Conservation (phyloP, 2,888 invertebrate species). For the Rotaria magnacalcarata region DNA sequence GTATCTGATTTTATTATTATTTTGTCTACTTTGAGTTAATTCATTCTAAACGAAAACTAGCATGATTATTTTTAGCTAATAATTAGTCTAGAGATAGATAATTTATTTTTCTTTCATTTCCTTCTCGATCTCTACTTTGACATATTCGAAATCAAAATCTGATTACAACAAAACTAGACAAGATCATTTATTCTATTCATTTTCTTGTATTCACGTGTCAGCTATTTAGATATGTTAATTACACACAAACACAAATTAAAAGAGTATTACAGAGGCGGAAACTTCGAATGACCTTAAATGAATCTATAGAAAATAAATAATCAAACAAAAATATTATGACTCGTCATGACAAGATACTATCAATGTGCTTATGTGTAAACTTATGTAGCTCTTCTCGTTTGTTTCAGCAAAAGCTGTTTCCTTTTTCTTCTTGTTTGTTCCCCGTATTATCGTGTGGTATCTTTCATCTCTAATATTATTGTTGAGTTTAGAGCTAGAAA, state of each 20-base stretch:
- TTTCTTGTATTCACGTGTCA: neutral
- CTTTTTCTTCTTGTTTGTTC: neutral
- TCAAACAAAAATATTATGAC: neutral
- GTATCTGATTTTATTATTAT: neutral
- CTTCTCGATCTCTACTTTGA: neutral
- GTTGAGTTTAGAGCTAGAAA: neutral
- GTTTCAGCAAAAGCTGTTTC: neutral
- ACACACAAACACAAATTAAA: neutral
- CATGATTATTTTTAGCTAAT: no score
- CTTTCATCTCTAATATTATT: neutral
- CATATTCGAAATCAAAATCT: neutral
- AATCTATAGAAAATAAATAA: neutral
- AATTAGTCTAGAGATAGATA: no score
- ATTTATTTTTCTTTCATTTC: no score
- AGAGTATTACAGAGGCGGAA: constrained; percentile 3
- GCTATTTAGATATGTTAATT: neutral
- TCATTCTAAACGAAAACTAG: no score
- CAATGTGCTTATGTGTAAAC: neutral
- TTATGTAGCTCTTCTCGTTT: neutral
- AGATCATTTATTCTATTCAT: neutral
- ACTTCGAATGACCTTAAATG: neutral
- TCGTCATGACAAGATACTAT: neutral
- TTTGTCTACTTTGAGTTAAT: no score
- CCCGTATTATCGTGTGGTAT: neutral
- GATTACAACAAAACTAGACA: neutral